These are phyloP conservation scores for Pteruthius melanotis DNA, from an alignment of 2,113 vertebrate species.

Conservation along the genomic window DNA sequence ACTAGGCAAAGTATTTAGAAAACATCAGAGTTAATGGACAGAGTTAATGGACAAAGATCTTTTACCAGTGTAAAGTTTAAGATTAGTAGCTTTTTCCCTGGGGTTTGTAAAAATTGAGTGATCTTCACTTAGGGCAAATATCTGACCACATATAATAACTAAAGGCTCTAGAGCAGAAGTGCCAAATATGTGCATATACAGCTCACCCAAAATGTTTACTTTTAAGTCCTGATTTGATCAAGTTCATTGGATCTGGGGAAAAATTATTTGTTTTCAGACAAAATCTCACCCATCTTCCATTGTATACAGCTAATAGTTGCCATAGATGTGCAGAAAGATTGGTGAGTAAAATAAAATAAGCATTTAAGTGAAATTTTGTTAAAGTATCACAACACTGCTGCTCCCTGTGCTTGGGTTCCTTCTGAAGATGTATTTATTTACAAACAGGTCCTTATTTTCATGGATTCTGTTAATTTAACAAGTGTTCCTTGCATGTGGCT, in stretches of 20 bases:
- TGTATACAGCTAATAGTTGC: neutral
- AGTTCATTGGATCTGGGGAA: neutral
- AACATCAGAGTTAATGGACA: neutral
- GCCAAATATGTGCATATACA: neutral
- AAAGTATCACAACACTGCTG: neutral
- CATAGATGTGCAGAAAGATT: neutral
- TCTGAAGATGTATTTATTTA: neutral
- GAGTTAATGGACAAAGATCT: neutral
- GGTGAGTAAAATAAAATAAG: neutral
- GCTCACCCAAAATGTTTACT: neutral
- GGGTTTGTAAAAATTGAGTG: neutral
- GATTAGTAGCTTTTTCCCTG: neutral
- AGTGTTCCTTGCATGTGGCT: neutral
- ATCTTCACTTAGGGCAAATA: neutral
- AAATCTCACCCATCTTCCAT: neutral
- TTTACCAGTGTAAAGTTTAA: neutral
- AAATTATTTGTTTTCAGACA: neutral
- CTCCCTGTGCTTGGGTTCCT: neutral
- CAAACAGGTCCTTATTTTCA: neutral
- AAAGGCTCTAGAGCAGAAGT: neutral
- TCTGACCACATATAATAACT: neutral
- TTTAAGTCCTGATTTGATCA: neutral
- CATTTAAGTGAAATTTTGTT: neutral
- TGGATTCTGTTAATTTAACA: neutral
- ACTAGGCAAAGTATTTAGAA: neutral